These are phyloP conservation scores for Rhadina sibilatrix DNA, from an alignment of 2,113 vertebrate genomes.

Conservation along the genomic window DNA sequence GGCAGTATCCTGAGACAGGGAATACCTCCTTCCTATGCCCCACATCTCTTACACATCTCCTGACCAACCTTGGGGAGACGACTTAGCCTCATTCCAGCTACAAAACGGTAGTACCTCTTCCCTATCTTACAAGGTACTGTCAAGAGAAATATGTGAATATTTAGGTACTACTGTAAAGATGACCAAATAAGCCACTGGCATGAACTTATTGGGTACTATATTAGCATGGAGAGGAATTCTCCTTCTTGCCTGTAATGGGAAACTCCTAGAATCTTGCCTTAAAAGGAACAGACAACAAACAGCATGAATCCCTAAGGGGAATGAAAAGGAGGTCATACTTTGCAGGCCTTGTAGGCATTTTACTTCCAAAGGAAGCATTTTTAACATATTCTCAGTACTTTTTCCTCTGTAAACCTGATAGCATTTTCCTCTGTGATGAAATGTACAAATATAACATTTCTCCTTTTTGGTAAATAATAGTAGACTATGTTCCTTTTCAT, in stretches of 20 bases:
- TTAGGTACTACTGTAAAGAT: background rate
- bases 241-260: slow-evolving; percentile 19
- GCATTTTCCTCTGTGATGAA: background rate
- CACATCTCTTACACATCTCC: background rate
- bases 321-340: background rate
- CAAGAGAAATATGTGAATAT: background rate
- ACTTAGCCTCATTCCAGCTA: background rate
- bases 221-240: slow-evolving; percentile 44
- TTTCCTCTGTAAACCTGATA: background rate
- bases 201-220: background rate
- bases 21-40: background rate
- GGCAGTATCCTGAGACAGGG: background rate
- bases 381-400: background rate
- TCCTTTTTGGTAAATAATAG: background rate
- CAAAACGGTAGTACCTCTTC: background rate
- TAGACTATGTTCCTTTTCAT: background rate
- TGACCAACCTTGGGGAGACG: background rate
- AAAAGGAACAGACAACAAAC: slow-evolving; percentile 43
- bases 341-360: background rate
- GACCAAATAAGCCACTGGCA: slow-evolving; percentile 14
- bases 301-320: slow-evolving; percentile 21
- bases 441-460: background rate
- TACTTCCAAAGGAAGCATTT: slow-evolving; percentile 9
- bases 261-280: slow-evolving; percentile 51
- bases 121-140: background rate